These are phyloP conservation scores for Rhinoderma darwinii DNA, from an alignment of 2,113 vertebrate genomes.

Conservation along the genomic window DNA sequence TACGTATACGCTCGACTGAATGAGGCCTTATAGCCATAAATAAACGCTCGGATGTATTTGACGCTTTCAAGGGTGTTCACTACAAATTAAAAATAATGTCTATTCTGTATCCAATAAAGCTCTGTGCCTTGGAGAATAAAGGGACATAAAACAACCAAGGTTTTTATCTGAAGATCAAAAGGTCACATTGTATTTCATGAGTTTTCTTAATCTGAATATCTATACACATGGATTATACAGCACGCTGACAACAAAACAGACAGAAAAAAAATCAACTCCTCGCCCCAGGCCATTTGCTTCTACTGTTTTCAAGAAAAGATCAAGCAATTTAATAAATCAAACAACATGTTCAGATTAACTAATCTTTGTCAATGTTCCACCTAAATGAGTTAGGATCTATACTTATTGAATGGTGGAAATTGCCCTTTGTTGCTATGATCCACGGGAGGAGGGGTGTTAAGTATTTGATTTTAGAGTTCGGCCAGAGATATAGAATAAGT, in stretches of 20 bases:
- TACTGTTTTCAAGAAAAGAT: neutral
- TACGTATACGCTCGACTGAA: no score
- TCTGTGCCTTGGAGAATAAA: neutral
- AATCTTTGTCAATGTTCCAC: neutral
- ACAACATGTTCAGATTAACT: neutral
- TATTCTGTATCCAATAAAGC: neutral
- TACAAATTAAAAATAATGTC: neutral
- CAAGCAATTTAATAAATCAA: conserved; percentile 24
- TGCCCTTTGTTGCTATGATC: neutral
- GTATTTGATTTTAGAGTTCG: neutral
- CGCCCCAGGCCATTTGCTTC: neutral
- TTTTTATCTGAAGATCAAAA: neutral
- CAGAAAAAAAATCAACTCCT: neutral
- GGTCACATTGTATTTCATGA: conserved; percentile 8
- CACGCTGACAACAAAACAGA: neutral
- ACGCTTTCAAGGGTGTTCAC: neutral
- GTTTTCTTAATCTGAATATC: conserved; percentile 2
- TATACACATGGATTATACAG: neutral
- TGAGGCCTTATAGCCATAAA: no score
- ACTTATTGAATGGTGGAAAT: neutral
- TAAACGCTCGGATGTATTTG: no score
- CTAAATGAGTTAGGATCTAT: neutral
- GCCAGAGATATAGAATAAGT: neutral
- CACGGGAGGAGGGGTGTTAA: neutral
- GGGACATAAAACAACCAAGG: conserved; percentile 1